Base-by-base conservation (phyloP, 1,140 invertebrate species). In the Listronotus bonariensis region DNA sequence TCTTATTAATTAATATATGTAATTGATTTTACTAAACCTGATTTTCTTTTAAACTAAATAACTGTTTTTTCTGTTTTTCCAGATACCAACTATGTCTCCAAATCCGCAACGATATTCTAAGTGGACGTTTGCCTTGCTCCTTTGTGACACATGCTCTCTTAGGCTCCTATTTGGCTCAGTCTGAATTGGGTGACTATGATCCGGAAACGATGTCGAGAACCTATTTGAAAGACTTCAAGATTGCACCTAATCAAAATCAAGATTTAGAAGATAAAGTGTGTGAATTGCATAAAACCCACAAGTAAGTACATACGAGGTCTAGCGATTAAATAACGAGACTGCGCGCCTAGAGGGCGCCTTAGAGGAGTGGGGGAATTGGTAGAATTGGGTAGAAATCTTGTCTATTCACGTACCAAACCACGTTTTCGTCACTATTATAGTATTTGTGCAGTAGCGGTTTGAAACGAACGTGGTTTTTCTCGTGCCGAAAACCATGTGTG, bases 111-210 rank as follows among this genome's bases (percentile, higher is more conserved):
- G 97, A 99, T 74, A 92, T 99, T 66, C 84, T 97, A 17, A 88
- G 86, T 72, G 92, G 91, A 64, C 93, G 95, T 54, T 83, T 99
- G 65, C 96, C 96, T 0, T 98, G 96, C 79, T 97, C 96, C 3
- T 95, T 96, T 78, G 94, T 97, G 7, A 99, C 97, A 6, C 92
- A 98, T 77, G 97, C 96, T 0, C 84, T 99, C 26, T 82, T 99
- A 14, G 97, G 97, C 4, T 97, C 96, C 10, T 99, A 97, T 80
- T 85, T 98, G 52, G 96, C 98, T 31, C 98, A 99, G 80, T 94
- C 96, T 1, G 96, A 99, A 81, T 84, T 98, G 54, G 97, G 97
- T 0, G 97, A 99, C 82, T 97, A 93, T 74, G 95, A 98, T 79
- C 82, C 87, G 1, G 84, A 89, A 26, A 91, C 94, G 72, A 91